A percentile compares a stretch with the other conserved stretches of the same genome.
phyloP scores from a whole-genome alignment of 35 echinoderm and acorn worm species.

The Lytechinus pictus region DNA sequence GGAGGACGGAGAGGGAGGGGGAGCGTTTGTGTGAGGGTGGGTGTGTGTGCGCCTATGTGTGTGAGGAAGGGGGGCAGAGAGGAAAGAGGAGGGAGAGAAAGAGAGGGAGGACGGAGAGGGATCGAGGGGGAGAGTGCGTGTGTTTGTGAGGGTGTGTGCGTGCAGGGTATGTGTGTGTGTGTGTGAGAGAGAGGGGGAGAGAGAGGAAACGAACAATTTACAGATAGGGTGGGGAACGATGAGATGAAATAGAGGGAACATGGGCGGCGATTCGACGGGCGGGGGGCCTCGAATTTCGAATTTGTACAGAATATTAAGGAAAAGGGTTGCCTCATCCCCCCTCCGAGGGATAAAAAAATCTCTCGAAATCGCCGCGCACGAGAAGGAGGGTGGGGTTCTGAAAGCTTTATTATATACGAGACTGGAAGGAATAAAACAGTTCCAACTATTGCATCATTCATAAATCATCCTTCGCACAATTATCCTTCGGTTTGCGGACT shows the following conservation, averaged over 20 bases:
- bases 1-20: neutral
- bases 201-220: neutral
- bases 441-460: constrained; percentile 24
- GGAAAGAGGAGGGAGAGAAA: neutral
- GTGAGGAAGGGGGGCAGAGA: neutral
- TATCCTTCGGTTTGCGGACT: neutral
- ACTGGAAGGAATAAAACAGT: constrained; percentile 40
- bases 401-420: neutral
- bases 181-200: no score
- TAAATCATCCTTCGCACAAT: constrained; percentile 16
- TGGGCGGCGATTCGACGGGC: no score
- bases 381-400: neutral
- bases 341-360: no score
- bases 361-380: no score
- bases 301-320: neutral
- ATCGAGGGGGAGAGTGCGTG: neutral
- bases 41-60: neutral
- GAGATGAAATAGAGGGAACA: neutral
- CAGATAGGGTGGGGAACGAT: neutral
- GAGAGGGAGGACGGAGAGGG: neutral
- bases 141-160: neutral
- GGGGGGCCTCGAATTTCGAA: neutral
- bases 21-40: neutral
- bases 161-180: no score
- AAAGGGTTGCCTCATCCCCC: no score